phyloP scores from a whole-genome alignment of 2,888 invertebrate genomes.

The Ashinkailepas kermadecensis region DNA sequence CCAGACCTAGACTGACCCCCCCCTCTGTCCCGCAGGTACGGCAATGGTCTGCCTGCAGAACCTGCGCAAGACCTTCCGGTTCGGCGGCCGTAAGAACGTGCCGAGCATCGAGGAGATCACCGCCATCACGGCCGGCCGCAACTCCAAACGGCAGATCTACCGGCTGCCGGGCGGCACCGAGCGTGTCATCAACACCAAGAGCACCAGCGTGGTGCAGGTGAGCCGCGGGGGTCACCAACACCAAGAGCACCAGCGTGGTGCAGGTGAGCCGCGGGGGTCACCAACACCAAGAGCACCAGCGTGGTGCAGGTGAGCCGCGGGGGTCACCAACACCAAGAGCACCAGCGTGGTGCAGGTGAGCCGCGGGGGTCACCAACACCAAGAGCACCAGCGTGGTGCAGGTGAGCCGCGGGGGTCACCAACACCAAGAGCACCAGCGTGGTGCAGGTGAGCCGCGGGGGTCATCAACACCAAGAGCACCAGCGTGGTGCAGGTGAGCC shows the following conservation, averaged over 20 bases:
- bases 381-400: too few relatives aligned
- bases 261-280: too few relatives aligned
- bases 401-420: conserved; percentile 61
- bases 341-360: background rate
- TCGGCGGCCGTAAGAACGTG: conserved; percentile 94
- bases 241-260: background rate
- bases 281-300: background rate
- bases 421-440: conserved; percentile 92
- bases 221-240: background rate
- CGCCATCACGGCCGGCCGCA: conserved; percentile 69
- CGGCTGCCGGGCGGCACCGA: conserved; percentile 82
- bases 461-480: background rate
- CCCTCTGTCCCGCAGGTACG: conserved; percentile 50
- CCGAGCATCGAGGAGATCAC: conserved; percentile 91
- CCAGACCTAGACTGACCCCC: too few relatives aligned
- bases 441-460: conserved; percentile 46
- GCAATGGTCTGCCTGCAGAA: conserved; percentile 88
- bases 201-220: conserved; percentile 73
- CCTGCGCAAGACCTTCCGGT: conserved; percentile 87
- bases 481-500: background rate
- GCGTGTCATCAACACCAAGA: conserved; percentile 86
- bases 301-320: background rate
- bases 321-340: too few relatives aligned
- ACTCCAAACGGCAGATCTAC: conserved; percentile 75
- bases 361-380: background rate